Conservation (phyloP, 1,140 invertebrate species). For the Calephelis nemesis region DNA sequence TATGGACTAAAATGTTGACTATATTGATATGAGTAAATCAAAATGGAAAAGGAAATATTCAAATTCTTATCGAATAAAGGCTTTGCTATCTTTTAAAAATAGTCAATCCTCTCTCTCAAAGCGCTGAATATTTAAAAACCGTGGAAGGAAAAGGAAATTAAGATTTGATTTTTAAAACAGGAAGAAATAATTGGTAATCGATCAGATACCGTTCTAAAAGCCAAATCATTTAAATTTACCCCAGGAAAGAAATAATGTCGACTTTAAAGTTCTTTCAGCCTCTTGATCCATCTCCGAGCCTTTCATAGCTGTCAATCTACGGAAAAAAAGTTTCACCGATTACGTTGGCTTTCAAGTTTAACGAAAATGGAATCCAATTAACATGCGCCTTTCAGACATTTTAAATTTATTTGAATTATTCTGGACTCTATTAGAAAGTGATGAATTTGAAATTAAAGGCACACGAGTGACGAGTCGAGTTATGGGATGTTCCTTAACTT, state of each 20-base stretch:
- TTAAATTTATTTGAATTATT: conserved; percentile 31
- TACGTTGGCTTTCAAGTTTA: conserved; percentile 41
- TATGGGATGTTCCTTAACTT: neutral
- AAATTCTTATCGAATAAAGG: neutral
- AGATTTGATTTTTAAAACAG: conserved; percentile 4
- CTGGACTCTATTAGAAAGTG: conserved; percentile 22
- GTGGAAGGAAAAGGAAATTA: conserved; percentile 1
- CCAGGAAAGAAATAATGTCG: conserved; percentile 44
- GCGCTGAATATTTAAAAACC: conserved; percentile 14
- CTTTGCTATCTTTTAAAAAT: conserved; percentile 1
- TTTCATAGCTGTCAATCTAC: conserved; percentile 56
- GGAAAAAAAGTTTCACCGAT: conserved; percentile 44
- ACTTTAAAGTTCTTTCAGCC: conserved; percentile 50
- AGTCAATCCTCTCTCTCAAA: neutral
- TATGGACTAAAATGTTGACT: no score
- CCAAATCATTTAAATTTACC: conserved; percentile 36
- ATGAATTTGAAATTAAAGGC: conserved; percentile 15
- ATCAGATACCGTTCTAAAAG: conserved; percentile 35
- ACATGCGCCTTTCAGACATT: conserved; percentile 35
- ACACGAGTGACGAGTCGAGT: conserved; percentile 12
- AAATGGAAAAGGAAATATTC: neutral
- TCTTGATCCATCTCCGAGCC: conserved; percentile 45
- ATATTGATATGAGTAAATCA: neutral
- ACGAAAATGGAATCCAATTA: conserved; percentile 46
- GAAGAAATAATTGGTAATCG: conserved; percentile 34